Percentiles rank a stretch among this genome's conserved stretches.
These are phyloP conservation scores for Argopecten irradians DNA, from an alignment of 1,140 invertebrate species.

Conservation along the genomic window DNA sequence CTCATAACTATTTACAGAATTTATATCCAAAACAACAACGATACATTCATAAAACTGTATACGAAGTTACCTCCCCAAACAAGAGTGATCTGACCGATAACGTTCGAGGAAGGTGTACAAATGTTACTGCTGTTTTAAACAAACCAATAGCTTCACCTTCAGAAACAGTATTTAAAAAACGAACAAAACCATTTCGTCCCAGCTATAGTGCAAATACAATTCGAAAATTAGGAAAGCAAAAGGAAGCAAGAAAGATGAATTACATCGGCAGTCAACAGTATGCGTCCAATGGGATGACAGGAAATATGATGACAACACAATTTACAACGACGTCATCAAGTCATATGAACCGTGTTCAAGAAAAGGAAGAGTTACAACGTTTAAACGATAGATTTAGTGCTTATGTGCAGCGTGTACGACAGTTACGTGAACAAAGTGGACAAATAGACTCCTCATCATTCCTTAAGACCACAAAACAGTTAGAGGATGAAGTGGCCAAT, in stretches of 20 bases:
- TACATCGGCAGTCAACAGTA: conserved; percentile 28
- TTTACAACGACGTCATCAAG: neutral
- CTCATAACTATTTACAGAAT: neutral
- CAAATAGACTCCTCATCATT: conserved; percentile 61
- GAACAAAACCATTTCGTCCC: neutral
- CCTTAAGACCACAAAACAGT: conserved; percentile 57
- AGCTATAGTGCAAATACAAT: conserved; percentile 39
- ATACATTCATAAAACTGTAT: neutral
- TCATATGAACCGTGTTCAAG: conserved; percentile 50
- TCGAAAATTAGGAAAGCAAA: neutral
- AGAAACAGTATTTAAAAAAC: neutral
- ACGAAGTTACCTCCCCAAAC: neutral
- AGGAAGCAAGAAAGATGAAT: conserved; percentile 36
- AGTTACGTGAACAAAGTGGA: conserved; percentile 54
- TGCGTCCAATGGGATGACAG: neutral
- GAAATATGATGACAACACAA: neutral
- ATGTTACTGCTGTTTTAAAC: conserved; percentile 37
- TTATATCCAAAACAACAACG: neutral
- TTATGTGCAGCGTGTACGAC: conserved; percentile 60
- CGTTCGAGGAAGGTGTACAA: conserved; percentile 30
- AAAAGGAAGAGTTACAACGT: conserved; percentile 64
- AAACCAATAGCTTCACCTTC: conserved; percentile 15
- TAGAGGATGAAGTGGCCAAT: conserved; percentile 64
- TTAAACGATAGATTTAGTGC: conserved; percentile 63
- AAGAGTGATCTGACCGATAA: neutral